A percentile compares a stretch with the other conserved stretches of the same genome.
Evolutionary conservation across 2,113 vertebrate genomes (phyloP).

Genomic region (Forbesichthys papilliferus): DNA sequence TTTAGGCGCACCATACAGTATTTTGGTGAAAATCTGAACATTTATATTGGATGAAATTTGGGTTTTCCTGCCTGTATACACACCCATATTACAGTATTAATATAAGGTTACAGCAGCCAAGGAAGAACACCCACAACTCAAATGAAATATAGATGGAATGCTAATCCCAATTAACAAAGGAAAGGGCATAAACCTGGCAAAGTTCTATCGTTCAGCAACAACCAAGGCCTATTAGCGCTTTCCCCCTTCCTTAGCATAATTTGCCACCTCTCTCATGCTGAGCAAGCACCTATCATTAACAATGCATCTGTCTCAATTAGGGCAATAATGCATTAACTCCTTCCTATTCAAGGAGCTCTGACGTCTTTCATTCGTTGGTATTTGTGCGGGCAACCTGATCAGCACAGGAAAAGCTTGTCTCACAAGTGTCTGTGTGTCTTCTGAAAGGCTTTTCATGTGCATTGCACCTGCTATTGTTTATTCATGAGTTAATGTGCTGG

Average conservation of each 20-base stretch:
- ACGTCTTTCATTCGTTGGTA: constrained; percentile 12
- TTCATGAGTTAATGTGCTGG: too few species aligned
- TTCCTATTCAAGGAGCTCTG: constrained; percentile 21
- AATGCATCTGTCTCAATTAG: constrained; percentile 74
- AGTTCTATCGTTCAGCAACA: constrained; percentile 39
- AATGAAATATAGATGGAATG: constrained; percentile 26
- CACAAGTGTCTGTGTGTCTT: neutral
- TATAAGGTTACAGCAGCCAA: too few species aligned
- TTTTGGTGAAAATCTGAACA: too few species aligned
- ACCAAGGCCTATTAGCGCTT: constrained; percentile 56
- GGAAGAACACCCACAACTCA: neutral
- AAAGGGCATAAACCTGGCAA: constrained; percentile 43
- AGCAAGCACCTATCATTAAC: constrained; percentile 65
- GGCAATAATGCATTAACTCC: constrained; percentile 39
- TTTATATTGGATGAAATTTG: too few species aligned
- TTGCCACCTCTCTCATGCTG: constrained; percentile 59
- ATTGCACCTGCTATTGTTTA: too few species aligned
- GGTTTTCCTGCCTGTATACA: too few species aligned
- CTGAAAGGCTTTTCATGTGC: too few species aligned
- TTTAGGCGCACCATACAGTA: too few species aligned
- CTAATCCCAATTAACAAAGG: constrained; percentile 37
- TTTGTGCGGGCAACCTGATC: constrained; percentile 6
- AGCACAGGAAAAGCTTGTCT: neutral
- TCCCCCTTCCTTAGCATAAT: constrained; percentile 70
- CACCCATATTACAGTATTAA: too few species aligned